A percentile compares a stretch with the other conserved stretches of the same genome.
These are phyloP conservation scores for Gonatopus flavifemur DNA, from an alignment of 1,140 invertebrate species.

Conservation along the genomic window DNA sequence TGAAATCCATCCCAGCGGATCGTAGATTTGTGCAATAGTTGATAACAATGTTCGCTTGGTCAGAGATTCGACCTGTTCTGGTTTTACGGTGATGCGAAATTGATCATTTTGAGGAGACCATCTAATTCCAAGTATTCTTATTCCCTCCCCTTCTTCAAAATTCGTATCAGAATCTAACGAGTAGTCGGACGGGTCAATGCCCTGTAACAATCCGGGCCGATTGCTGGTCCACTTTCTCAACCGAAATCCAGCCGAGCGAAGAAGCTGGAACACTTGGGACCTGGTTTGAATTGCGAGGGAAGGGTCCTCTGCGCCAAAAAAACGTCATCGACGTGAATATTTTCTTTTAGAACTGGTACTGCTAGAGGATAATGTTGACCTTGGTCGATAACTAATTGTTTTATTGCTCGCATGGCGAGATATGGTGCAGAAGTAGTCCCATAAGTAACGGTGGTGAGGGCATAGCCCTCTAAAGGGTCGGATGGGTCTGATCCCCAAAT, in stretches of 20 bases:
- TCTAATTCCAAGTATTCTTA: too few relatives aligned
- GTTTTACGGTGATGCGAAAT: background rate
- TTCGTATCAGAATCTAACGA: background rate
- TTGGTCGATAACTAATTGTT: background rate
- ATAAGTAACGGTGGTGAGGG: background rate
- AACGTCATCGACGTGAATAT: conserved; percentile 1
- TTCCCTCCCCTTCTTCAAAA: too few relatives aligned
- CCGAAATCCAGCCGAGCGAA: background rate
- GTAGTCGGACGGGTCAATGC: background rate
- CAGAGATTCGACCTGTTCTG: fast-evolving
- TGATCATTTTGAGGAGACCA: background rate
- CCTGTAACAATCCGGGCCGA: background rate
- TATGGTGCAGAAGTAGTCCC: conserved; percentile 2
- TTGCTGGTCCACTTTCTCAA: background rate
- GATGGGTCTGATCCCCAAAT: background rate
- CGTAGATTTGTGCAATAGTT: background rate
- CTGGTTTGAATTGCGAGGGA: background rate
- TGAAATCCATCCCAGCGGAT: background rate
- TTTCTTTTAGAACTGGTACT: background rate
- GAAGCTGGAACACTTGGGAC: background rate
- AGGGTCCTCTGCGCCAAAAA: background rate
- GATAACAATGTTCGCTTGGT: background rate
- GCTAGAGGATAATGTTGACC: background rate
- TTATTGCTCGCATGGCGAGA: background rate
- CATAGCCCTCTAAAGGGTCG: background rate